These are phyloP conservation scores for Cacoxenus indagator DNA, from an alignment of 2,888 invertebrate species.

Conservation along the genomic window DNA sequence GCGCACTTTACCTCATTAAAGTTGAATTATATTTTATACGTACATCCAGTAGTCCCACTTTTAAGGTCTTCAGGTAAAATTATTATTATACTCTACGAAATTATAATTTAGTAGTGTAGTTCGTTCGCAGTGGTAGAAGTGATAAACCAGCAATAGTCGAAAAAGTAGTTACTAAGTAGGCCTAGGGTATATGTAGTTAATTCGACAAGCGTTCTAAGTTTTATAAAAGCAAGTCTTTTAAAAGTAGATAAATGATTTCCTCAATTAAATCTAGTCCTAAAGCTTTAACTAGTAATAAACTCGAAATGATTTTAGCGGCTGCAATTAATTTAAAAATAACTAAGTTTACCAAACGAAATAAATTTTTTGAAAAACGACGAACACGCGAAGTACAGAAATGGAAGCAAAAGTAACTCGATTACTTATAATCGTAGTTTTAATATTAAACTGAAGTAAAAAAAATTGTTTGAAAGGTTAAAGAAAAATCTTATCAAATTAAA, in stretches of 20 bases:
- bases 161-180: background rate
- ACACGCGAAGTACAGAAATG: too few relatives aligned
- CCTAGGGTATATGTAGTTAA: background rate
- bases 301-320: background rate
- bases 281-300: conserved; percentile 14
- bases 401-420: too few relatives aligned
- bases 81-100: too few relatives aligned
- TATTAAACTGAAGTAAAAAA: too few relatives aligned
- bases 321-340: background rate
- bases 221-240: background rate
- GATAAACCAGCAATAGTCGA: background rate
- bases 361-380: too few relatives aligned
- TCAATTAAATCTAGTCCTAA: background rate
- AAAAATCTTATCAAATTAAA: too few relatives aligned
- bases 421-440: too few relatives aligned
- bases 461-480: too few relatives aligned
- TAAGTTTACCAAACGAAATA: too few relatives aligned
- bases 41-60: background rate
- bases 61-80: conserved; percentile 8
- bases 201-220: background rate
- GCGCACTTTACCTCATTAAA: background rate
- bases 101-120: background rate
- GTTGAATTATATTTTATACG: conserved; percentile 29
- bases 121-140: background rate
- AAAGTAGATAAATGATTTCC: background rate